Evolutionary conservation across 2,888 invertebrate genomes (phyloP).

Genomic region (Vannuccia rotundouncinata): DNA sequence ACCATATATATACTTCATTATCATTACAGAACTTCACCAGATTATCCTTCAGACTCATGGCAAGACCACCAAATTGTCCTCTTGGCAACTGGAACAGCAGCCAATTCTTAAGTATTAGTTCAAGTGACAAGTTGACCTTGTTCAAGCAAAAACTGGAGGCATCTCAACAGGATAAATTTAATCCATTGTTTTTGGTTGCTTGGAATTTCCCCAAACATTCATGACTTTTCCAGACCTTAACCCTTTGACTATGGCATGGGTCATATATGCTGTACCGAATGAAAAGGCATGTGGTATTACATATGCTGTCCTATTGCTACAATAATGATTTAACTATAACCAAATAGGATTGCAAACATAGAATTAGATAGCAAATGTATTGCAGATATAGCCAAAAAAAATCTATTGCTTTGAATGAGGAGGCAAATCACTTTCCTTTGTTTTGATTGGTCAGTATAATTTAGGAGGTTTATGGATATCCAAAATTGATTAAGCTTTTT

Average conservation of each 20-base stretch:
- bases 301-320: background rate
- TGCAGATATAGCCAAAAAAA: background rate
- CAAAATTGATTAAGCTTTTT: background rate
- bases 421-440: background rate
- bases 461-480: background rate
- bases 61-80: no score
- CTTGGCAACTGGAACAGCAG: no score
- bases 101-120: no score
- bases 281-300: background rate
- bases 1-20: no score
- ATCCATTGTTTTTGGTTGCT: no score
- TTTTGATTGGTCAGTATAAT: constrained; percentile 10
- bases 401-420: background rate
- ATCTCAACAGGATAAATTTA: no score
- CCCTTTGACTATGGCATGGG: constrained; percentile 19
- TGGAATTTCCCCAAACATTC: no score
- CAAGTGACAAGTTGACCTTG: no score
- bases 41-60: no score
- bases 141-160: no score
- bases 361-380: constrained; percentile 3
- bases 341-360: constrained; percentile 3
- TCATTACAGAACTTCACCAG: no score
- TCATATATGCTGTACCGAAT: constrained; percentile 8
- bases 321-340: background rate
- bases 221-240: no score